Percentiles rank a stretch among this genome's conserved stretches.
Evolutionary conservation across 1,140 invertebrate genomes (phyloP).

Genomic region (Andricus grossulariae): DNA sequence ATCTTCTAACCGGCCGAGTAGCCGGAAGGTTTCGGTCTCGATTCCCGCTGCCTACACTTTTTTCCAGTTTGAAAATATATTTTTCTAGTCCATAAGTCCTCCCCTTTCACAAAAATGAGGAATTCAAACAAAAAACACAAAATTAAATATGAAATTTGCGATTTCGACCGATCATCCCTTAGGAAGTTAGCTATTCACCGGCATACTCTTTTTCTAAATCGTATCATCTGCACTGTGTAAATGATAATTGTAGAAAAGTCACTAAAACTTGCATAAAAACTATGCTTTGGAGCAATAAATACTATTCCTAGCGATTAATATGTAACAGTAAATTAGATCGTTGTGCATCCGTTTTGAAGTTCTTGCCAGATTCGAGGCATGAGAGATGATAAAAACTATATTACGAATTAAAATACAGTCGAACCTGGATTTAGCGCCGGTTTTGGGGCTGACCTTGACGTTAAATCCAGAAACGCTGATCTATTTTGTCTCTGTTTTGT

Average conservation of each 20-base stretch:
- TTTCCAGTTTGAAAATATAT: too few relatives aligned
- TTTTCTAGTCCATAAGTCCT: too few relatives aligned
- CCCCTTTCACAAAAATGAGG: too few relatives aligned
- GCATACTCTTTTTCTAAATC: constrained; percentile 14
- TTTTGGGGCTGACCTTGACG: too few relatives aligned
- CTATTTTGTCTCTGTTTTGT: too few relatives aligned
- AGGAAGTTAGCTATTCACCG: background rate
- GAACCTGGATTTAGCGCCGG: too few relatives aligned
- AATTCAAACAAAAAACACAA: background rate
- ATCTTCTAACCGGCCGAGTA: too few relatives aligned
- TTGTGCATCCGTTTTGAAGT: constrained; percentile 8
- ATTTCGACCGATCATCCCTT: background rate
- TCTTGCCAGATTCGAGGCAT: constrained; percentile 19
- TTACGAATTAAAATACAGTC: constrained; percentile 1
- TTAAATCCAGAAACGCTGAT: too few relatives aligned
- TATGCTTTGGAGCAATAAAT: background rate
- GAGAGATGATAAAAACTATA: background rate
- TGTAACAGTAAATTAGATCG: constrained; percentile 25
- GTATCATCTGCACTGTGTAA: constrained; percentile 23
- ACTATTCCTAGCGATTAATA: constrained; percentile 18
- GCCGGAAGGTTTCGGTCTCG: too few relatives aligned
- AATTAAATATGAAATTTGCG: background rate
- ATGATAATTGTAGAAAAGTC: constrained; percentile 5
- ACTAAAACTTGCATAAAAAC: constrained; percentile 9
- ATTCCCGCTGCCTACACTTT: too few relatives aligned